phyloP scores from a whole-genome alignment of 2,797 vertebrate species.

The Cirrhinus mrigala region DNA sequence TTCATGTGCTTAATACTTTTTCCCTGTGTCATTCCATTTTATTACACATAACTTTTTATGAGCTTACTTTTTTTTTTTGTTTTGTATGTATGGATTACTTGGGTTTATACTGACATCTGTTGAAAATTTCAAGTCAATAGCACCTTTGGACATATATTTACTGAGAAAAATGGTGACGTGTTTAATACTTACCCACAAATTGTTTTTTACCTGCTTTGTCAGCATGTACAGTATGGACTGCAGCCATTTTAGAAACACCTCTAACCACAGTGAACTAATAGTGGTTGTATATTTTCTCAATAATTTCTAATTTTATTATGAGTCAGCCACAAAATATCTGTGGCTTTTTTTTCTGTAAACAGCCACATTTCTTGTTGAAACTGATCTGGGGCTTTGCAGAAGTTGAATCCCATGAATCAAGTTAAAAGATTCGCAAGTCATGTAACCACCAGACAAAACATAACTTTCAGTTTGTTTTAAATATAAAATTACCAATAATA shows the following conservation, averaged over 20 bases:
- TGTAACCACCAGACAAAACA: constrained; percentile 1
- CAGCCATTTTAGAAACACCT: neutral
- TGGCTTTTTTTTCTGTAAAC: neutral
- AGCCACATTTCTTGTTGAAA: neutral
- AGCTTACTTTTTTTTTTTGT: too few species aligned
- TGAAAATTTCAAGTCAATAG: too few species aligned
- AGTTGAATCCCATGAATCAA: constrained; percentile 7
- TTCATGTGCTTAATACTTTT: too few species aligned
- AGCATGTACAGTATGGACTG: neutral
- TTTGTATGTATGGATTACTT: too few species aligned
- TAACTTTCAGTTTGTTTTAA: constrained; percentile 12
- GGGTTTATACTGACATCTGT: too few species aligned
- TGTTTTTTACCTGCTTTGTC: too few species aligned
- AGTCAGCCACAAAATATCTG: neutral
- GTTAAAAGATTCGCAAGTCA: neutral
- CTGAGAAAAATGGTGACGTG: too few species aligned
- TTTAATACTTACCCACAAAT: too few species aligned
- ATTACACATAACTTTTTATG: too few species aligned
- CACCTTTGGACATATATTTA: too few species aligned
- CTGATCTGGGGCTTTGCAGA: neutral
- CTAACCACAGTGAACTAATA: neutral
- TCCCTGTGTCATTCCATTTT: too few species aligned
- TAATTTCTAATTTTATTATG: neutral
- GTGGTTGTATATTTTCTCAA: neutral
- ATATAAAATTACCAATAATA: constrained; percentile 7